phyloP scores from a whole-genome alignment of 2,797 vertebrate species.

The Periparus ater region DNA sequence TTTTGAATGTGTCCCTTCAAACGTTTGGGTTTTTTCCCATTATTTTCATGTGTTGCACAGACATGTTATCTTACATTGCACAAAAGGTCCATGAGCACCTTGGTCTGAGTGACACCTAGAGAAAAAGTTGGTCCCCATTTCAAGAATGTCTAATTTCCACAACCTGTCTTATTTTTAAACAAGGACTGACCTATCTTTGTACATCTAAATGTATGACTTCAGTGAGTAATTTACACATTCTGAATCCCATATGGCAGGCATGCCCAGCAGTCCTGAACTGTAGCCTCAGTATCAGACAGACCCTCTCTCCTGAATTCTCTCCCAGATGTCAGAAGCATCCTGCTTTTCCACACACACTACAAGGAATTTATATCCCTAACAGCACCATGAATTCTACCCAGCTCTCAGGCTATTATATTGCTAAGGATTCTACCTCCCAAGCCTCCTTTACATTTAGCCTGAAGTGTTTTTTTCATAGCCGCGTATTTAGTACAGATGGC shows the following conservation, averaged over 20 bases:
- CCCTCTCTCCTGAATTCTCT: background rate
- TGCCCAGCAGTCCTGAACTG: background rate
- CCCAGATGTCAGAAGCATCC: background rate
- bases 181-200: background rate
- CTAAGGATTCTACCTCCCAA: background rate
- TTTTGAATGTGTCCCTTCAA: background rate
- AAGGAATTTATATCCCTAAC: background rate
- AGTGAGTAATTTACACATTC: background rate
- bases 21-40: background rate
- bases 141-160: background rate
- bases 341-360: background rate
- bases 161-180: background rate
- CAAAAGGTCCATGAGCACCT: background rate
- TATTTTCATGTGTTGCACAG: background rate
- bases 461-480: background rate
- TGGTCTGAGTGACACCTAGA: background rate
- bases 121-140: background rate
- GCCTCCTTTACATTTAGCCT: background rate
- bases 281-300: background rate
- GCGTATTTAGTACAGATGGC: constrained; percentile 40
- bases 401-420: background rate
- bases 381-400: background rate
- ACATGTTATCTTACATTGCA: background rate
- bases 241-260: background rate
- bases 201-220: background rate